A percentile compares a stretch with the other conserved stretches of the same genome.
phyloP scores from a whole-genome alignment of 2,113 vertebrate genomes.

The Dasyornis broadbenti region DNA sequence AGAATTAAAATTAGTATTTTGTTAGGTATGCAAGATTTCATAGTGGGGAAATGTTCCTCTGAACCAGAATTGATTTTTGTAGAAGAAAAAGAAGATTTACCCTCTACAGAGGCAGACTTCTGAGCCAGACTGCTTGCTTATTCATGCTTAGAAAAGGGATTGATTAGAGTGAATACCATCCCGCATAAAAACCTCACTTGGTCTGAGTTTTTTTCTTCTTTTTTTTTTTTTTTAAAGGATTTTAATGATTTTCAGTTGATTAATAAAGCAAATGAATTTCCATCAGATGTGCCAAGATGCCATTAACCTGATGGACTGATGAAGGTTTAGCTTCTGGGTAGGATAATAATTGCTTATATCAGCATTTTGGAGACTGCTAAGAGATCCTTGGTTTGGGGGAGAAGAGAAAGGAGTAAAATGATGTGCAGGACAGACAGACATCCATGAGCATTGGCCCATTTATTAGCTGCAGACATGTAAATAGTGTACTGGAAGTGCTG shows the following conservation, averaged over 20 bases:
- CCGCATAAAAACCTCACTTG: neutral
- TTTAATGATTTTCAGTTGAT: neutral
- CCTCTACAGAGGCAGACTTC: neutral
- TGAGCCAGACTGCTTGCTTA: neutral
- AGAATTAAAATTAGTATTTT: neutral
- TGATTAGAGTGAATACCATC: neutral
- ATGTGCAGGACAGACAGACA: neutral
- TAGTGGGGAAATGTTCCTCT: neutral
- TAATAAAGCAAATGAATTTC: neutral
- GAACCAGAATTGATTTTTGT: neutral
- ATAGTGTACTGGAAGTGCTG: neutral
- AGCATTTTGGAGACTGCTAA: neutral
- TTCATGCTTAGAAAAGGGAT: neutral
- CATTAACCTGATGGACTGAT: neutral
- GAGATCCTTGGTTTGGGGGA: neutral
- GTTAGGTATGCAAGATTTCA: neutral
- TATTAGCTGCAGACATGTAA: neutral
- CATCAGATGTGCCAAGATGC: neutral
- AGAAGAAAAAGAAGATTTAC: neutral
- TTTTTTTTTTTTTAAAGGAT: neutral
- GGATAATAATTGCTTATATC: neutral
- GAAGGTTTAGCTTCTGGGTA: neutral
- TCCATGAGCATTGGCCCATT: fast-evolving
- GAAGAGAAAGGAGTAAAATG: neutral
- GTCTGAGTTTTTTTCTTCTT: neutral